Evolutionary conservation across 2,888 invertebrate genomes (phyloP).

Genomic region (Tenodera sinensis): DNA sequence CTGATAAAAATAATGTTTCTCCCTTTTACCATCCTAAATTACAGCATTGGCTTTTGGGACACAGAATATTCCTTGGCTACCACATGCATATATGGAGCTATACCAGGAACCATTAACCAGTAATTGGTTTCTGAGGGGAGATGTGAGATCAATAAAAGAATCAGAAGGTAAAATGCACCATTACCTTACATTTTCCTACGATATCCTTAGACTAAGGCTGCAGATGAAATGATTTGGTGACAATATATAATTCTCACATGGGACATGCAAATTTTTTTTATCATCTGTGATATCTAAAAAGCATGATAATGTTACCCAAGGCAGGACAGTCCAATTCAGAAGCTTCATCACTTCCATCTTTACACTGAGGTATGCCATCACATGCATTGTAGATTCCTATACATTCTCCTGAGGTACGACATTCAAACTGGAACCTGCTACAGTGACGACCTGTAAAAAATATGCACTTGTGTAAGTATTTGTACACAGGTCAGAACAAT

Average conservation of each 20-base stretch:
- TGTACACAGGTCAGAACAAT: no score
- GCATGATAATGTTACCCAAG: slow-evolving; percentile 9
- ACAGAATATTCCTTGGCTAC: no score
- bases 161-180: no score
- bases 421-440: slow-evolving; percentile 84
- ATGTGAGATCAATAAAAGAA: no score
- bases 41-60: no score
- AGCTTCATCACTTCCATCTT: slow-evolving; percentile 89
- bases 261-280: neutral
- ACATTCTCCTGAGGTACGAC: slow-evolving; percentile 78
- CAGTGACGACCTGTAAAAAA: slow-evolving; percentile 46
- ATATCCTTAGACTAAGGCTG: neutral
- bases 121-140: no score
- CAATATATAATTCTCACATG: neutral
- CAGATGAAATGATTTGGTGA: neutral
- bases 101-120: no score
- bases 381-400: slow-evolving; percentile 94
- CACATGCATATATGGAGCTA: no score
- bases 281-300: neutral
- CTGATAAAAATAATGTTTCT: no score
- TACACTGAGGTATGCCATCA: slow-evolving; percentile 88
- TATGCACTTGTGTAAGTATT: neutral
- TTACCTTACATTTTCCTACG: no score
- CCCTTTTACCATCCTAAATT: no score
- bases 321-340: slow-evolving; percentile 74